Percentiles rank a stretch among this genome's conserved stretches.
Conservation (phyloP, 2,113 vertebrate species). For the Cyphomyrus plagiostoma region DNA sequence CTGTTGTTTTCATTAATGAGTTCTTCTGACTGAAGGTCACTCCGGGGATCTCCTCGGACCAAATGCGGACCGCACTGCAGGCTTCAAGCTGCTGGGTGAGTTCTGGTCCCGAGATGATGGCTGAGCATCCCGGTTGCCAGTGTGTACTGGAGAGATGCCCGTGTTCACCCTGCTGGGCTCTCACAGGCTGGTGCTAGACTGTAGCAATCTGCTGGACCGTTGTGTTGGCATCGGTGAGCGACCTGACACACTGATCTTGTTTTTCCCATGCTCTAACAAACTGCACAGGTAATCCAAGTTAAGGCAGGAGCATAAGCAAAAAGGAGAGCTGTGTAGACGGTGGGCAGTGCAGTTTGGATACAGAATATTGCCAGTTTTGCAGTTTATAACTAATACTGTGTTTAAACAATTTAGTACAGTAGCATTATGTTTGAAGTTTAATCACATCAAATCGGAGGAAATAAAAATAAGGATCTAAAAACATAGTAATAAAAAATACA, state of each 20-base stretch:
- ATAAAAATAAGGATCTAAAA: background rate
- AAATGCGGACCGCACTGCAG: background rate
- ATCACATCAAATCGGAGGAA: background rate
- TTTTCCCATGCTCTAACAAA: background rate
- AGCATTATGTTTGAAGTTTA: background rate
- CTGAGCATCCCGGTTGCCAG: background rate
- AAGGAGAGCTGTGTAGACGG: background rate
- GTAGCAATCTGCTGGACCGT: slow-evolving; percentile 55
- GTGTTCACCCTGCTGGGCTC: slow-evolving; percentile 40
- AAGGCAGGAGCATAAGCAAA: background rate
- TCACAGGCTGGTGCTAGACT: slow-evolving; percentile 64
- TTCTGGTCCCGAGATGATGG: background rate
- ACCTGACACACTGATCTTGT: slow-evolving; percentile 26
- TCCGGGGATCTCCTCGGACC: background rate
- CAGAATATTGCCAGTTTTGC: background rate
- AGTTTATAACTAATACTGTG: background rate
- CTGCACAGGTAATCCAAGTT: background rate
- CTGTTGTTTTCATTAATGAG: background rate
- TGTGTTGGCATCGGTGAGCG: slow-evolving; percentile 49
- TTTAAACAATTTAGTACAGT: background rate
- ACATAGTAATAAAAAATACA: background rate
- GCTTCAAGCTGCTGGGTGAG: background rate
- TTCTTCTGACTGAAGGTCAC: background rate
- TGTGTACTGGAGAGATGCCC: background rate
- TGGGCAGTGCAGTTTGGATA: background rate